phyloP scores from a whole-genome alignment of 37 sponge, comb jelly and placozoan species.

The Chondrosia reniformis region DNA sequence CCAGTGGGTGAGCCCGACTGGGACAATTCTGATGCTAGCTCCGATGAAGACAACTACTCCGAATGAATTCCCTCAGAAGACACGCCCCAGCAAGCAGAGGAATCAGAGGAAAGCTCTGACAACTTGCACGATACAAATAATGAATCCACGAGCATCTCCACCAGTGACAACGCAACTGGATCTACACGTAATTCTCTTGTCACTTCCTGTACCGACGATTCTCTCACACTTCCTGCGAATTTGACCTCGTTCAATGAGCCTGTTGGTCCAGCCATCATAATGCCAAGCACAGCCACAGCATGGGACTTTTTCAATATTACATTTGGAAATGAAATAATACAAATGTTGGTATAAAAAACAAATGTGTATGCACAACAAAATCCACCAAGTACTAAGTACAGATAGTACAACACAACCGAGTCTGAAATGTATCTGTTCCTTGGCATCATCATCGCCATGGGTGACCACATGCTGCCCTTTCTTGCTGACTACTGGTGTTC shows the following conservation, averaged over 20 bases:
- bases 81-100: too few species aligned
- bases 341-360: neutral
- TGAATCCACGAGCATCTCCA: too few species aligned
- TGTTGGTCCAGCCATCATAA: neutral
- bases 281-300: neutral
- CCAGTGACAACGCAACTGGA: too few species aligned
- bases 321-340: neutral
- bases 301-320: neutral
- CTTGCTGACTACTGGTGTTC: conserved; percentile 37
- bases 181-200: neutral
- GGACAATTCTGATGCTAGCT: too few species aligned
- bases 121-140: too few species aligned
- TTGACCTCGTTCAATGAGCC: neutral
- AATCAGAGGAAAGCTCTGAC: too few species aligned
- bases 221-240: neutral
- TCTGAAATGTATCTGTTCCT: conserved; percentile 13
- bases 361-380: neutral
- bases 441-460: conserved; percentile 19
- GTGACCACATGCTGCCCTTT: conserved; percentile 24
- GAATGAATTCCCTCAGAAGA: too few species aligned
- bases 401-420: neutral
- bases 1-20: too few species aligned
- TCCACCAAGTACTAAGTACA: neutral
- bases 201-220: neutral
- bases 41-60: too few species aligned